Conservation (phyloP, 1,140 invertebrate genomes). For the Daktulosphaira vitifoliae region DNA sequence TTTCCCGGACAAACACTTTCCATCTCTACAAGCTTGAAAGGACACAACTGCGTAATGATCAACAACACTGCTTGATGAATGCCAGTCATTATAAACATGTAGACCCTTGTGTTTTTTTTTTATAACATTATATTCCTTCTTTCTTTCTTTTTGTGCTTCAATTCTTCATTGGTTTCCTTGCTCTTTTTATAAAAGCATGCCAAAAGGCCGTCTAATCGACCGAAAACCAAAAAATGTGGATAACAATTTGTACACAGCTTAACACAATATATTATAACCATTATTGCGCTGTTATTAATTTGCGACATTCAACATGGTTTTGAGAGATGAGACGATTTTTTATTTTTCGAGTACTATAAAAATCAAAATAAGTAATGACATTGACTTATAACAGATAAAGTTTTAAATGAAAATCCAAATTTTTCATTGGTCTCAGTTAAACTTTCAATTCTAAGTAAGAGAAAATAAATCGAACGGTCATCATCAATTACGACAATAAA, state of each 20-base stretch:
- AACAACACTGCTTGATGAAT: conserved; percentile 27
- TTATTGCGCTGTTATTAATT: conserved; percentile 20
- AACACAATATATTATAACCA: conserved; percentile 5
- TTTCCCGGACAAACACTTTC: conserved; percentile 27
- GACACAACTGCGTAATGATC: conserved; percentile 27
- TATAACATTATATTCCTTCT: conserved; percentile 30
- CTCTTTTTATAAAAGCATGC: not conserved
- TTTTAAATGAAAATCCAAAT: no score
- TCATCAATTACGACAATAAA: no score
- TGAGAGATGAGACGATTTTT: conserved; percentile 1
- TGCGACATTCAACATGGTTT: not conserved
- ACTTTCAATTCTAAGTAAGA: no score
- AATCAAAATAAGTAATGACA: no score
- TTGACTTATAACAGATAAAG: no score
- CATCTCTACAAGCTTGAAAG: conserved; percentile 19
- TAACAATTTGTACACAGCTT: conserved; percentile 1
- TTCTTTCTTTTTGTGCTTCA: not conserved
- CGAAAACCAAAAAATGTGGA: conserved; percentile 4
- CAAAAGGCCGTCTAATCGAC: conserved; percentile 23
- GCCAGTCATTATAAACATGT: conserved; percentile 13
- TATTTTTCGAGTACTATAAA: no score
- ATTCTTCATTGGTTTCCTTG: not conserved
- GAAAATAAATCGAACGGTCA: no score
- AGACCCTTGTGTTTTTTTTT: conserved; percentile 17
- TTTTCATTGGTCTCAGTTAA: no score